phyloP scores from a whole-genome alignment of 2,888 invertebrate species.

The Tyria jacobaeae region DNA sequence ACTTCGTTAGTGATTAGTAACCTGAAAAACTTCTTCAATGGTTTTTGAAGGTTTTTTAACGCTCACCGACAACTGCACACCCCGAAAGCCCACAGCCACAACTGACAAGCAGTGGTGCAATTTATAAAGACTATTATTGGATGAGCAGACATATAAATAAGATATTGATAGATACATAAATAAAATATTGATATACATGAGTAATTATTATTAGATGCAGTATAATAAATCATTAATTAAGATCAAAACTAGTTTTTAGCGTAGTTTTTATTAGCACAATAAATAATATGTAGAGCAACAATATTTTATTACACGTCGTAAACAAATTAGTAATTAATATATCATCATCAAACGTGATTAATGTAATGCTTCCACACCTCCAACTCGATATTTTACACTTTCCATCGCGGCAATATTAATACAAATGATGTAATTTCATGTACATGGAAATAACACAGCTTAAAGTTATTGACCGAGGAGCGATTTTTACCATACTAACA shows the following conservation, averaged over 20 bases:
- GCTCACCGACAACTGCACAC: too few species aligned
- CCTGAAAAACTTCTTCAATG: too few species aligned
- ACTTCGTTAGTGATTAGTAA: too few species aligned
- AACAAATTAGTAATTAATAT: conserved; percentile 29
- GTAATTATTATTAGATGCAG: conserved; percentile 11
- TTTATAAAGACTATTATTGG: too few species aligned
- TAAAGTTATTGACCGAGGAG: conserved; percentile 30
- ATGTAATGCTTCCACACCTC: conserved; percentile 22
- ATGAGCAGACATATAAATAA: too few species aligned
- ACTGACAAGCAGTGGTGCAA: too few species aligned
- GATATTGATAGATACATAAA: too few species aligned
- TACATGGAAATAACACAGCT: conserved; percentile 16
- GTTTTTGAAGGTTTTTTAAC: too few species aligned
- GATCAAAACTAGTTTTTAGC: conserved; percentile 24
- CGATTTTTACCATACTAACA: conserved; percentile 21
- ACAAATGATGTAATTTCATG: conserved; percentile 44
- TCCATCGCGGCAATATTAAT: conserved; percentile 40
- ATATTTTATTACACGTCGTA: conserved; percentile 33
- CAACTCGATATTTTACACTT: conserved; percentile 25
- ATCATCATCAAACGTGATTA: conserved; percentile 32
- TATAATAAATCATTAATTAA: conserved; percentile 27
- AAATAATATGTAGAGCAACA: conserved; percentile 33
- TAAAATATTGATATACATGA: too few species aligned
- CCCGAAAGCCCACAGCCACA: too few species aligned
- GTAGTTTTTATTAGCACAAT: conserved; percentile 31